Conservation (phyloP, 2,113 vertebrate species). For the Nycticorax nycticorax region DNA sequence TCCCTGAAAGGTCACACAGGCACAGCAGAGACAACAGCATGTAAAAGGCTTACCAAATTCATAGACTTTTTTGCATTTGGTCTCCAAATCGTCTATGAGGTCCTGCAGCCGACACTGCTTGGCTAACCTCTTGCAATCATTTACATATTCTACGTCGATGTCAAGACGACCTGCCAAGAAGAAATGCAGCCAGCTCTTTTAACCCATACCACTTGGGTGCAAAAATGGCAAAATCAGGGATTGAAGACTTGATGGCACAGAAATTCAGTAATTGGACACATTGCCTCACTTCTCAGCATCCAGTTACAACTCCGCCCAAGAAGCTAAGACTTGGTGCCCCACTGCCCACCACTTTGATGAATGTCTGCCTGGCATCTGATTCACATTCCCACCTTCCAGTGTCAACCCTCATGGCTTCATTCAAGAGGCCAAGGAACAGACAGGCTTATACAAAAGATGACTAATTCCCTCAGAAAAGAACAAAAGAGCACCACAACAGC, state of each 20-base stretch:
- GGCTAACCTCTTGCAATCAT: constrained; percentile 89
- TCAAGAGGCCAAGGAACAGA: neutral
- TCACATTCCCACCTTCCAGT: neutral
- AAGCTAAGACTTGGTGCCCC: neutral
- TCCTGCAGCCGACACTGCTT: constrained; percentile 92
- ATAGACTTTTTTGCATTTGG: constrained; percentile 91
- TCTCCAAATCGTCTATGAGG: constrained; percentile 90
- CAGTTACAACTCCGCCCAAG: neutral
- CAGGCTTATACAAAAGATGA: neutral
- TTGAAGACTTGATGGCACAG: neutral
- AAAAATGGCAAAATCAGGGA: neutral
- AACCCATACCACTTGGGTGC: neutral
- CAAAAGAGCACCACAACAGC: neutral
- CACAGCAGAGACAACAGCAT: neutral
- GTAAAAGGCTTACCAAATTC: constrained; percentile 85
- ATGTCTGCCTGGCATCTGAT: neutral
- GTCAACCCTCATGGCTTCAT: neutral
- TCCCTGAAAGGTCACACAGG: neutral
- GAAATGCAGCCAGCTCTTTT: neutral
- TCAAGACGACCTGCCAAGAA: constrained; percentile 84
- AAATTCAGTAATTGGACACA: neutral
- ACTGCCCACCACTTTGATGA: neutral
- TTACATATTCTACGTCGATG: constrained; percentile 88
- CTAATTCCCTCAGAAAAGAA: neutral
- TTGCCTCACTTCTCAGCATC: neutral